Conservation (phyloP, 1,140 invertebrate genomes). For the Mizuhopecten yessoensis region DNA sequence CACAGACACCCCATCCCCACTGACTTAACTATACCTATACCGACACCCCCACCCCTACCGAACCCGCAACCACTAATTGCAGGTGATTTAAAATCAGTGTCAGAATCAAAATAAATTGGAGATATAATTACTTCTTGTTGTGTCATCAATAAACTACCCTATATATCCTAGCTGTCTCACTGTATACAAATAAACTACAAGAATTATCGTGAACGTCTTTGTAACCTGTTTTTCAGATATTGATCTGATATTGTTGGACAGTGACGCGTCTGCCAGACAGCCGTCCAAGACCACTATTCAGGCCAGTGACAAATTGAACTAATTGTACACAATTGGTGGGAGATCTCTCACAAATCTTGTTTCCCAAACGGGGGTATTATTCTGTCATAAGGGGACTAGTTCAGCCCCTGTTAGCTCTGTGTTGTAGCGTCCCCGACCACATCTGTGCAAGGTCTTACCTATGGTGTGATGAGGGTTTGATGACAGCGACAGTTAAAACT, state of each 20-base stretch:
- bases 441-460: not conserved
- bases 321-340: not conserved
- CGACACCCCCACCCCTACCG: not conserved
- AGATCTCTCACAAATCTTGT: not conserved
- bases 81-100: not conserved
- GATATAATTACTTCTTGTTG: not conserved
- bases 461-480: not conserved
- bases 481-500: slow-evolving; percentile 24
- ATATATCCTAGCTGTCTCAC: not conserved
- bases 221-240: not conserved
- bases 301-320: not conserved
- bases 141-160: not conserved
- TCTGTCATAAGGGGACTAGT: not conserved
- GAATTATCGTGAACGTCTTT: not conserved
- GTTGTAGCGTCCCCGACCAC: not conserved
- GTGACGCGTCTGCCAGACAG: not conserved
- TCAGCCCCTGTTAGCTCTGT: not conserved
- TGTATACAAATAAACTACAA: not conserved
- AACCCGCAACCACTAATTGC: not conserved
- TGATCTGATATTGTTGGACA: not conserved
- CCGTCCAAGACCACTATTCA: not conserved
- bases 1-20: not conserved
- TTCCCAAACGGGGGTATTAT: not conserved
- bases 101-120: not conserved
- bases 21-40: not conserved